Base-by-base conservation (phyloP, 2,797 vertebrate genomes). In the Gadopsis bispinosus region DNA sequence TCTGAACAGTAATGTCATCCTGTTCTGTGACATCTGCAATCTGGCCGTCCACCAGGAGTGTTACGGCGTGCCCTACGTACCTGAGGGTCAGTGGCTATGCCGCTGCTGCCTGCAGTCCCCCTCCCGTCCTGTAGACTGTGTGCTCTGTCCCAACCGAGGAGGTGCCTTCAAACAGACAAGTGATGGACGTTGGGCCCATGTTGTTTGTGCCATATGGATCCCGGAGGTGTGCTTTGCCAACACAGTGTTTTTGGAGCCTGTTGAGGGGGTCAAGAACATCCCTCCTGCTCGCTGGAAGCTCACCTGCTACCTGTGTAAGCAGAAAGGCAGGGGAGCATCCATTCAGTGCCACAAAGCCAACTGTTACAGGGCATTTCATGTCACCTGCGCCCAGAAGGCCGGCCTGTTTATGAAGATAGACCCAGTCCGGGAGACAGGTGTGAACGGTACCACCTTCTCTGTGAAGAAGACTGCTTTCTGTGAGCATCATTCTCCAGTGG, bases 311-410 rank as follows among this genome's bases (percentile, higher is more conserved):
- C 95, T 99, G 90, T 99, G 98, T 88, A 99, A 99, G 90, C 97
- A 97, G 94, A 99, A 98, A 79, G 97, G 97, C 78, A 93, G 96
- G 75, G 98, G 98, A 35, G 98, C 98, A 0, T 97, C 98, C 60
- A 99, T 99, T 88, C 98, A 99, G n/a, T 99, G 98, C 95, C 97
- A 99, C 92, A 99, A 99, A 89, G 95, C 97, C 80, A 99, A 99
- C 95, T 99, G 98, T 91, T 99, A 99, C 90, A 95, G 97, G 31
- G 98, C 98, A 77, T 99, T 99, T 91, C 98, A 99, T 0, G 98
- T 99, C 86, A 99, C 98, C 11, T 99, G 98, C 31, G 98, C 98
- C 13, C 98, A 99, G 88, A 96, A 96, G 72, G 97, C 97, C 0
- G 98, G 98, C 11, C 95, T 99, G 54, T 99, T 98, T 86, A 99